Evolutionary conservation across 2,113 vertebrate genomes (phyloP).

Genomic region (Dicaeum eximium): DNA sequence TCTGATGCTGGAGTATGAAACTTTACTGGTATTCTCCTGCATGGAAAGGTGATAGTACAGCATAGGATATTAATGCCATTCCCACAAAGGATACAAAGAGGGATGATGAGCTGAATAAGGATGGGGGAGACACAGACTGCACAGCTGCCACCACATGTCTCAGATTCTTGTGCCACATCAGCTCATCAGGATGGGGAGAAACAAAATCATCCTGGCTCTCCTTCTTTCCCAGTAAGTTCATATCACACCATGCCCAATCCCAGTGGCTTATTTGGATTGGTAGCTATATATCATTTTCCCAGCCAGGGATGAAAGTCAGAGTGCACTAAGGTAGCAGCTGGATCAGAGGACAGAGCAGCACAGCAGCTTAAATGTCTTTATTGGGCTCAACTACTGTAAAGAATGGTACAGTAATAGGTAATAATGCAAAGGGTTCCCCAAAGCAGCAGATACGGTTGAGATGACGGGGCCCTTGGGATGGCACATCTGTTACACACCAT

Average conservation of each 20-base stretch:
- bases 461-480: background rate
- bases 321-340: background rate
- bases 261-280: background rate
- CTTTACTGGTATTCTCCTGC: background rate
- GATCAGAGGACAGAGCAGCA: background rate
- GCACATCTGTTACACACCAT: background rate
- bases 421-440: background rate
- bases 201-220: background rate
- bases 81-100: rapidly evolving
- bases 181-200: background rate
- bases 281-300: background rate
- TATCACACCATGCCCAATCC: background rate
- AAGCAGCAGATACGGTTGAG: background rate
- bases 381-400: background rate
- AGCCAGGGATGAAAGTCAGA: background rate
- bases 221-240: background rate
- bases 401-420: background rate
- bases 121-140: background rate
- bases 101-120: background rate
- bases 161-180: background rate
- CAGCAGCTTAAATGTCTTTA: background rate
- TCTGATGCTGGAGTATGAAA: background rate
- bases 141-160: rapidly evolving
- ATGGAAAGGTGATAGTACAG: background rate
- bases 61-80: background rate